Evolutionary conservation across 1,140 invertebrate genomes (phyloP), one percentile per base, ranked within the genome.

Genomic region (Euwallacea fornicatus): DNA sequence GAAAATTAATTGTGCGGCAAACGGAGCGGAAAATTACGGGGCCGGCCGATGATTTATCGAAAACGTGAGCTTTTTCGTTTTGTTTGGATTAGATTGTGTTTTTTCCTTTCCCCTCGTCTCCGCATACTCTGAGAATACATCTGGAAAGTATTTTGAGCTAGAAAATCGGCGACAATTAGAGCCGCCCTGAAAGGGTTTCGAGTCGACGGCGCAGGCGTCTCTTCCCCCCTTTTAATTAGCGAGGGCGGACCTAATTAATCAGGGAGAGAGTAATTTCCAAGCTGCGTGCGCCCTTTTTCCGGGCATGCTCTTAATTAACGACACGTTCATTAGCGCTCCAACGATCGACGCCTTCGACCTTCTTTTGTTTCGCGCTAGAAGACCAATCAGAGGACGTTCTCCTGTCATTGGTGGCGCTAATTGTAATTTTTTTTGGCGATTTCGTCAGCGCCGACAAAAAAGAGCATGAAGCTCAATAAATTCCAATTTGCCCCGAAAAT

Each of bases 41-140:
- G 55, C 58, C 66, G 66, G 43, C 43, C 56, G 66, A 60, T 68
- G 66, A 68, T 68, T 61, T 68, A 61, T 68, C 59, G 66, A 68
- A 68, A 59, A 47, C 66, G 66, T 68, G 56, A 68, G 66, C 50
- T 68, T 68, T 68, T 68, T 68, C 66, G 50, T 68, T 68, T 68
- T 68, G 58, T 68, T 68, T 68, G 66, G 66, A 68, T 68, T 68
- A 68, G 46, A 68, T 68, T 68, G 66, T 59, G 9, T 59, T 68
- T 68, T 59, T 67, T 67, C 46, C 33, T 61, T 44, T 50, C 46
- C 15, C 7, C 50, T 9, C 8, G 43, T 8, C 13, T 50, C 43
- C 7, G 21, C 6, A 16, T 61, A 8, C 9, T 9, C 43, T 61
- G 42, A 41, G 43, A 43, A 61, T 61, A 61, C 16, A 9, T 56